Conservation (phyloP, 2,797 vertebrate species). For the Enteromius paludinosus region DNA sequence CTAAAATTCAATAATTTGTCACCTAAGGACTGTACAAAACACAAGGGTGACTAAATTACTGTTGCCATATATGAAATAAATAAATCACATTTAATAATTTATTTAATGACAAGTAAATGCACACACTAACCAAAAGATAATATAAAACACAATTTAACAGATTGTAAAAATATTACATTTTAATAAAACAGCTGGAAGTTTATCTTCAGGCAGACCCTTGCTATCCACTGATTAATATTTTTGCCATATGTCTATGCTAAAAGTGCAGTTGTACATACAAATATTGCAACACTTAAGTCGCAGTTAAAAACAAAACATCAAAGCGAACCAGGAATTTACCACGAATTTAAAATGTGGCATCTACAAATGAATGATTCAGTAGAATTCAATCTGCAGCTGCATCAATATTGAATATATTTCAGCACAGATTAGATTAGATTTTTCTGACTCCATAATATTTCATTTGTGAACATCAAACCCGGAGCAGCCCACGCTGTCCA, state of each 20-base stretch:
- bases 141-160: background rate
- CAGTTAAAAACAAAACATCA: background rate
- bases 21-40: background rate
- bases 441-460: conserved; percentile 7
- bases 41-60: background rate
- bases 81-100: background rate
- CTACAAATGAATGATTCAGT: background rate
- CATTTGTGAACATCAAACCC: background rate
- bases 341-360: background rate
- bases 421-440: background rate
- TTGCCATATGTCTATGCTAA: background rate
- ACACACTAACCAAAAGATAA: background rate
- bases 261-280: background rate
- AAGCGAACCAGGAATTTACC: background rate
- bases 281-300: background rate
- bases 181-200: background rate
- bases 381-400: background rate
- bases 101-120: background rate
- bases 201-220: background rate
- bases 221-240: background rate
- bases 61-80: background rate
- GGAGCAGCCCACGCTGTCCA: background rate
- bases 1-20: background rate
- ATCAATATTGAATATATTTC: background rate
- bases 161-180: background rate